A percentile compares a stretch with the other conserved stretches of the same genome.
These are phyloP conservation scores for Trichogramma pretiosum DNA, from an alignment of 1,140 invertebrate genomes.

Conservation along the genomic window DNA sequence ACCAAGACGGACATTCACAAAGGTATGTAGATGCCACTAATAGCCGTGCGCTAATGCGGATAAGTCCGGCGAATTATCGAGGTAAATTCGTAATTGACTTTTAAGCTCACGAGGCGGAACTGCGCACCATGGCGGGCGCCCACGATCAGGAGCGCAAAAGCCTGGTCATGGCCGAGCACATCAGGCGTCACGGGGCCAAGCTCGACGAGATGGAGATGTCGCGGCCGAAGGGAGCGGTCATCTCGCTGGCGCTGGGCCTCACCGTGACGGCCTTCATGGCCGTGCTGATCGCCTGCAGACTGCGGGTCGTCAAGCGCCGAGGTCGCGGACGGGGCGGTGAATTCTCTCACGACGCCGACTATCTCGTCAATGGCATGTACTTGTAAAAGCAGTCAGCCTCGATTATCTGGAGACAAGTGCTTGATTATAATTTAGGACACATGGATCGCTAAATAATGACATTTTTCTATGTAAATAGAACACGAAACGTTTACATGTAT, in stretches of 20 bases:
- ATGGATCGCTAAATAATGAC: too few species aligned
- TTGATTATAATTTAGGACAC: too few species aligned
- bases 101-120: conserved; percentile 8
- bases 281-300: conserved; percentile 72
- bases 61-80: too few species aligned
- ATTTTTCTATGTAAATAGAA: too few species aligned
- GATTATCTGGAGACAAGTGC: too few species aligned
- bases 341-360: conserved; percentile 84
- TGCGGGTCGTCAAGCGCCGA: conserved; percentile 65
- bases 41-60: too few species aligned
- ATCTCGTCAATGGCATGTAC: conserved; percentile 96
- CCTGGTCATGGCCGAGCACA: conserved; percentile 28
- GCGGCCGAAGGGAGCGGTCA: conserved; percentile 68
- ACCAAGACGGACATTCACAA: conserved; percentile 1
- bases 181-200: conserved; percentile 7
- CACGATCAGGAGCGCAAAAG: conserved; percentile 5
- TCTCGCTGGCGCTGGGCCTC: conserved; percentile 64
- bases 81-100: too few species aligned
- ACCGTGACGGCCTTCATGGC: conserved; percentile 56
- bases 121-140: background rate
- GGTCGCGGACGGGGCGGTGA: conserved; percentile 60
- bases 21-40: conserved; percentile 1
- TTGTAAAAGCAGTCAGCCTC: conserved; percentile 67
- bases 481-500: too few species aligned
- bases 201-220: conserved; percentile 49